Evolutionary conservation across 2,797 vertebrate species (phyloP).

Genomic region (Gymnothorax reevesii): DNA sequence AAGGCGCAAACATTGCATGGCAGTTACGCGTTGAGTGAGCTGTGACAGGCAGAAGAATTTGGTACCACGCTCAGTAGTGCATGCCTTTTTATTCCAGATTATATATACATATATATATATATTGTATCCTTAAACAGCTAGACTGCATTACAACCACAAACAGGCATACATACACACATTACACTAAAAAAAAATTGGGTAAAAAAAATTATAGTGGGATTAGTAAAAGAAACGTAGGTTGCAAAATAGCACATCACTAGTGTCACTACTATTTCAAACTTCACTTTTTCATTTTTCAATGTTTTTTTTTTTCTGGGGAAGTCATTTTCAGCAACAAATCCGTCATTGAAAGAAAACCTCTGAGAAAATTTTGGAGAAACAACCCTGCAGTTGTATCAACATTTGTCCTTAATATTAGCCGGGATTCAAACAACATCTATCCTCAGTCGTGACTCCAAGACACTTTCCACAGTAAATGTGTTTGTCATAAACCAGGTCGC

Average conservation of each 20-base stretch:
- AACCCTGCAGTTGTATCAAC: background rate
- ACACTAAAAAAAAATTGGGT: slow-evolving; percentile 1
- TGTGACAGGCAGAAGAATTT: background rate
- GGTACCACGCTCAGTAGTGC: background rate
- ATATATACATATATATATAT: no score
- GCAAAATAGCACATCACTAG: slow-evolving; percentile 8
- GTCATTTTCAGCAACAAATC: background rate
- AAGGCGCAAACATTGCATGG: slow-evolving; percentile 8
- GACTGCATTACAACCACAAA: background rate
- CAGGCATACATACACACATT: background rate
- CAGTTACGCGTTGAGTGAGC: background rate
- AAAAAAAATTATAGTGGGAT: background rate
- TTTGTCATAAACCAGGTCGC: background rate
- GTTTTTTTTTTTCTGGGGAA: background rate
- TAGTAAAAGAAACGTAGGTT: background rate
- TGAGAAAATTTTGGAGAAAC: background rate
- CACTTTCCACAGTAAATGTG: background rate
- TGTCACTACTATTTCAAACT: slow-evolving; percentile 8
- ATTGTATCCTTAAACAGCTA: background rate
- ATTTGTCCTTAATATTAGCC: background rate
- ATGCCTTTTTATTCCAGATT: background rate
- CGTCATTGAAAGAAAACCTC: background rate
- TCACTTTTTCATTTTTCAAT: background rate
- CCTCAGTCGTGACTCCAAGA: background rate
- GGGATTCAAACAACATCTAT: background rate